These are phyloP conservation scores for Iphiclides podalirius DNA, from an alignment of 2,888 invertebrate species.

Conservation along the genomic window DNA sequence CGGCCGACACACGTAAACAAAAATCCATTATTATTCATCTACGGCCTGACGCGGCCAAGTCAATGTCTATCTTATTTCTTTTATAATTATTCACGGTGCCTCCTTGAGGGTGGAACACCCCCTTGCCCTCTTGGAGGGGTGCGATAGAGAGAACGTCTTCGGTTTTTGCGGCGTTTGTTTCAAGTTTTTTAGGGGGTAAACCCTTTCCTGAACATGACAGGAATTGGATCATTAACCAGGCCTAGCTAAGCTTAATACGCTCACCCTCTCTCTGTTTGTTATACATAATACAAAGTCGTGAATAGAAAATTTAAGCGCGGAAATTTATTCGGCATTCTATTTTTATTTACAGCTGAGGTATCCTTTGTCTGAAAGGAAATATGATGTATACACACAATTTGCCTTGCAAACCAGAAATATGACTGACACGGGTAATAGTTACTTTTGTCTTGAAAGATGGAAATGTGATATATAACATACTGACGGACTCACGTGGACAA, in stretches of 20 bases:
- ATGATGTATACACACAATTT: too few species aligned
- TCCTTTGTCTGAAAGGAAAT: too few species aligned
- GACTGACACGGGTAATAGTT: too few species aligned
- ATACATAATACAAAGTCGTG: conserved; percentile 36
- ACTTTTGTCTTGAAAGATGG: too few species aligned
- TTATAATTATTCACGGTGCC: conserved; percentile 77
- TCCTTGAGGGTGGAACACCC: conserved; percentile 47
- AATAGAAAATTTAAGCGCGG: conserved; percentile 29
- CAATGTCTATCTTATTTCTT: conserved; percentile 80
- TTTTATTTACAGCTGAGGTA: too few species aligned
- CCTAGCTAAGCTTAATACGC: conserved; percentile 70
- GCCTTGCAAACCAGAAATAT: too few species aligned
- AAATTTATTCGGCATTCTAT: conserved; percentile 5
- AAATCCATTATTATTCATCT: conserved; percentile 78
- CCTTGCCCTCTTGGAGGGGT: conserved; percentile 43
- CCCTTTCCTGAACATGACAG: conserved; percentile 80
- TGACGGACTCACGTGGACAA: too few species aligned
- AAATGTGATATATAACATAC: too few species aligned
- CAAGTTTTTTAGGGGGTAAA: conserved; percentile 79
- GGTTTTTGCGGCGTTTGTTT: conserved; percentile 80
- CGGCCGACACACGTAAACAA: conserved; percentile 68
- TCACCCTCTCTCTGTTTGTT: conserved; percentile 38
- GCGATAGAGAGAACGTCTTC: conserved; percentile 72
- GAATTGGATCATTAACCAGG: conserved; percentile 80
- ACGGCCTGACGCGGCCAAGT: conserved; percentile 71